Base-by-base conservation (phyloP, 1,140 invertebrate species). In the Atta texana region DNA sequence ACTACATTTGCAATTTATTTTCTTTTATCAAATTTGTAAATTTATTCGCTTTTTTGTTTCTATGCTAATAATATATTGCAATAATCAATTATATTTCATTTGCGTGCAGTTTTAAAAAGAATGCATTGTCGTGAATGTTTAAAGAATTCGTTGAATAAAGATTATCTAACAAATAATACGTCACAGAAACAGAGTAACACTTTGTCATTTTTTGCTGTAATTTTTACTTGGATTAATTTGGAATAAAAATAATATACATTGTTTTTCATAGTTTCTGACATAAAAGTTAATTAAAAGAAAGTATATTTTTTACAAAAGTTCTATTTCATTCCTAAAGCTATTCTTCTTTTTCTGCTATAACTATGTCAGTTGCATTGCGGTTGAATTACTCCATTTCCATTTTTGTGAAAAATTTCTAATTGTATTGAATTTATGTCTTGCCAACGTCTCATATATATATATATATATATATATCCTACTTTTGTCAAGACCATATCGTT, bases 1-100 rank as follows among this genome's bases (percentile, higher is more conserved):
- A 24, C 28, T 24, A 28, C n/a, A 39, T 68, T 51, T 68, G 21
- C 18, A 68, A 53, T 44, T 77, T 77, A 21, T 63, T 18, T 61
- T 44, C 24, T 63, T 63, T 24, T 12, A n/a, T 61, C 57, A 16
- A 24, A 63, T 63, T 77, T 44, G 16, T 21, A 76, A 18, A 21
- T 68, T 21, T 24, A 0, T 7, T 31, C 61, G 14, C 24, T 61
- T 53, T 6, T 28, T 51, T 53, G 7, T 28, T 21, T 18, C 7
- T 12, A 53, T 34, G 44, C 8, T 31, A 1, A 68, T 49, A 16
- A 7, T 12, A 63, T 18, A 10, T 18, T 24, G 24, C n/a, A 28
- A 18, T 28, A 44, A 63, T 49, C n/a, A 21, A 63, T 49, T 63
- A 14, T 24, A 18, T 76, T 61, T 24, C 14, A 44, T 76, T 61